Evolutionary conservation across 2,113 vertebrate species (phyloP), one percentile per base, ranked within the genome.

Genomic region (Collichthys lucidus): DNA sequence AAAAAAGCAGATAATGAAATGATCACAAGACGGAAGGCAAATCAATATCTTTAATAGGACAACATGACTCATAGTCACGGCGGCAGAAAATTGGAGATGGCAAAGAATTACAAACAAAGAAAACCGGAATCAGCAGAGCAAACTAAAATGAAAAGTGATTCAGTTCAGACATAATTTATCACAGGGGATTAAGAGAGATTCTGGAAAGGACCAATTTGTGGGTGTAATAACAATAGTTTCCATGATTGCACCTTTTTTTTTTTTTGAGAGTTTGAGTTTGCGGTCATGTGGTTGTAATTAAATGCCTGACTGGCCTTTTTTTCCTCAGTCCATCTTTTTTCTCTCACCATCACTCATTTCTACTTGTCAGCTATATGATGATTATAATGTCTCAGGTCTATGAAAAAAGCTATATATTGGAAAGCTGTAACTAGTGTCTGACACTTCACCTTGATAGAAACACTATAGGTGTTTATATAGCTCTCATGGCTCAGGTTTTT

Each of bases 281-380:
- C 14, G 29, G 40, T 86, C 83, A 83, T 86, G 83, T 67, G 80
- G 22, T 72, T 74, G 31, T 67, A 77, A 59, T 89, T 81, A 80
- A 66, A 81, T 75, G 74, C 73, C 31, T 78, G 74, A 67, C 77
- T 83, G 83, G 31, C 17, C n/a, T n/a, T 79, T 74, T 77, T 31
- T 77, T 31, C 20, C 15, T 72, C 20, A 35, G 11, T 66, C 15
- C 6, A 9, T 40, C 42, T 29, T 6, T 60, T 16, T 64, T 59
- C 46, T 56, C 59, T 70, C 5, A 42, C 17, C 57, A 42, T 14
- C 53, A 62, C 63, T 11, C 14, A 44, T 15, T 20, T 69, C 40
- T 24, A 19, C 35, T 53, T 68, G 47, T 72, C 31, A 50, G 24
- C 57, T 57, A 44, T 52, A 5, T 66, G 26, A 79, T 59, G 16